A percentile compares a stretch with the other conserved stretches of the same genome.
phyloP scores from a whole-genome alignment of 2,113 vertebrate genomes.

The Crotalus tigris region DNA sequence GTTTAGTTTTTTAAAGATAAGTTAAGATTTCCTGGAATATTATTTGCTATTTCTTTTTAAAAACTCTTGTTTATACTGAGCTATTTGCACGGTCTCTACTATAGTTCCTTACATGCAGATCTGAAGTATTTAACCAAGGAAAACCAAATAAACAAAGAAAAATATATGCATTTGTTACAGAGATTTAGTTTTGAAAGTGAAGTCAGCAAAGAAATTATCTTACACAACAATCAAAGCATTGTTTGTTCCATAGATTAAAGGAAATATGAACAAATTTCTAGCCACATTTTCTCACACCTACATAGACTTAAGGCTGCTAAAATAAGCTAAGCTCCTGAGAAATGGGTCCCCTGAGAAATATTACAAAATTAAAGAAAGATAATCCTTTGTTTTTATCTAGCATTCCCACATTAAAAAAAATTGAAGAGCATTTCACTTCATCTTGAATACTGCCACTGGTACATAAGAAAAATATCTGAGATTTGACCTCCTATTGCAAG shows the following conservation, averaged over 20 bases:
- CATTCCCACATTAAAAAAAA: not conserved
- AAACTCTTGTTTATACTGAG: not conserved
- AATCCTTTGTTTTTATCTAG: not conserved
- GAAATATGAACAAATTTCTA: not conserved
- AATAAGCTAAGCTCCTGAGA: not conserved
- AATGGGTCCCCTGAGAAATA: not conserved
- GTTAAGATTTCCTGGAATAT: not conserved
- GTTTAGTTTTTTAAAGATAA: not conserved
- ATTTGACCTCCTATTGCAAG: not conserved
- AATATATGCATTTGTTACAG: not conserved
- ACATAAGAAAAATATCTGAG: not conserved
- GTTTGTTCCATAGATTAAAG: not conserved
- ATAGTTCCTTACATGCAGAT: not conserved
- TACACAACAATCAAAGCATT: not conserved
- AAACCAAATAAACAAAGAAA: not conserved
- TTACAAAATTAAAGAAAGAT: not conserved
- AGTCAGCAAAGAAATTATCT: not conserved
- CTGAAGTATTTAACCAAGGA: not conserved
- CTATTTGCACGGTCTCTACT: not conserved
- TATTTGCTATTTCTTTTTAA: not conserved
- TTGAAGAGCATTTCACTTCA: not conserved
- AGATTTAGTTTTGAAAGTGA: not conserved
- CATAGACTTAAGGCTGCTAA: not conserved
- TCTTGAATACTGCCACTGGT: not conserved
- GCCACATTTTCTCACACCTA: not conserved